Conservation (phyloP, 2,888 invertebrate genomes). For the Plebejus anna region DNA sequence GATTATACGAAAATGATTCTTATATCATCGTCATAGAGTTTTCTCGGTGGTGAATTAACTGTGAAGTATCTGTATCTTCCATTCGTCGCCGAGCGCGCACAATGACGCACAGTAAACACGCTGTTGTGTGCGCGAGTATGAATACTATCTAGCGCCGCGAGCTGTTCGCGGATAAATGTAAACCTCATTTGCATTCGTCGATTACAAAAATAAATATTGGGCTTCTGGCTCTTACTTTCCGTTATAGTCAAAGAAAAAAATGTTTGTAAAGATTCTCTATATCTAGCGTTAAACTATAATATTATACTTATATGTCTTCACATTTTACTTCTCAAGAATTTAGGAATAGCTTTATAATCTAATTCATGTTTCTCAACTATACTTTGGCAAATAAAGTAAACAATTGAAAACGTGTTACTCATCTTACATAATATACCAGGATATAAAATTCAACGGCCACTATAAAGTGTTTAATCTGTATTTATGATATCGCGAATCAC, state of each 20-base stretch:
- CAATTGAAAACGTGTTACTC: too few relatives aligned
- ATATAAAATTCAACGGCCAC: not conserved
- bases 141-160: constrained; percentile 64
- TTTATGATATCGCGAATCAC: not conserved
- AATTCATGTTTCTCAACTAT: not conserved
- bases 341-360: not conserved
- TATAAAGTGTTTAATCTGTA: not conserved
- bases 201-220: constrained; percentile 25
- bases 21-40: not conserved
- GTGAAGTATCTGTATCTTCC: not conserved
- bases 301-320: not conserved
- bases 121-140: constrained; percentile 65
- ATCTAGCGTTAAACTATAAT: not conserved
- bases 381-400: too few relatives aligned
- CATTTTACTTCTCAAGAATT: not conserved
- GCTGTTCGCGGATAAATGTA: constrained; percentile 59
- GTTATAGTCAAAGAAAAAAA: constrained; percentile 37
- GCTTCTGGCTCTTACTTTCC: constrained; percentile 10
- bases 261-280: constrained; percentile 40
- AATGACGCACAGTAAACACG: constrained; percentile 73
- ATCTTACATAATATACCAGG: not conserved
- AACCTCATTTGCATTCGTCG: constrained; percentile 63
- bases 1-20: not conserved
- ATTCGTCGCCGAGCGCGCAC: constrained; percentile 59
- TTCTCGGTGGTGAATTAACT: not conserved